These are phyloP conservation scores for Lerista edwardsae DNA, from an alignment of 2,797 vertebrate genomes.

Conservation along the genomic window DNA sequence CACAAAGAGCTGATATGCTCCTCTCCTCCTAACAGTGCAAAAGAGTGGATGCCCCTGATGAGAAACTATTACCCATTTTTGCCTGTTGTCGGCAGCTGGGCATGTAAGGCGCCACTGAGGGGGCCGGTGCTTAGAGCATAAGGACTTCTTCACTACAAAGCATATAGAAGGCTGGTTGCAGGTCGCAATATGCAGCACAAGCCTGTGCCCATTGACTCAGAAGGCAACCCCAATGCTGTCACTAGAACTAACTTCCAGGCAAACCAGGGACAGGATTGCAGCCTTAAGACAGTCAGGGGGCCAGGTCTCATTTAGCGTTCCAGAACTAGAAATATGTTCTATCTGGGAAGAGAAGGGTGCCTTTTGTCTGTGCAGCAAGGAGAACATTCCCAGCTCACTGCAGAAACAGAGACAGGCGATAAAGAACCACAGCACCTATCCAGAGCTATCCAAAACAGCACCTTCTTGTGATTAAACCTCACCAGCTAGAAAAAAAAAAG, in stretches of 20 bases:
- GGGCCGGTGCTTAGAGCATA: slow-evolving; percentile 2
- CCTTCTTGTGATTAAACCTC: slow-evolving; percentile 40
- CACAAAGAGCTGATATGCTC: background rate
- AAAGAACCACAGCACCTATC: slow-evolving; percentile 31
- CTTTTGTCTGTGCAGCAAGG: slow-evolving; percentile 25
- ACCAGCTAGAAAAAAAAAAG: background rate
- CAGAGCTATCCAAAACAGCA: slow-evolving; percentile 39
- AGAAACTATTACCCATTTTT: background rate
- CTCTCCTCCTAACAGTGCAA: background rate
- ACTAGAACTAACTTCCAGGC: too few relatives aligned
- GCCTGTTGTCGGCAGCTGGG: background rate
- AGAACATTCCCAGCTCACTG: slow-evolving; percentile 49
- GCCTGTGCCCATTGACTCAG: too few relatives aligned
- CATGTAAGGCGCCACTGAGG: background rate
- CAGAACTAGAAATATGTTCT: slow-evolving; percentile 14
- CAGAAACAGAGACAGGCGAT: slow-evolving; percentile 60
- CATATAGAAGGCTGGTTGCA: slow-evolving; percentile 28
- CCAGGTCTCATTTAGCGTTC: slow-evolving; percentile 50
- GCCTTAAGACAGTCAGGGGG: slow-evolving; percentile 32
- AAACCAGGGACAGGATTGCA: too few relatives aligned
- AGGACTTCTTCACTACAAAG: background rate
- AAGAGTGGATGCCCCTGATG: background rate
- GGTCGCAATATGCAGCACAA: background rate
- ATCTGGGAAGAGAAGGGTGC: slow-evolving; percentile 47
- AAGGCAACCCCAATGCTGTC: too few relatives aligned